A percentile compares a stretch with the other conserved stretches of the same genome.
Conservation (phyloP, 2,797 vertebrate species). For the Esox lucius region DNA sequence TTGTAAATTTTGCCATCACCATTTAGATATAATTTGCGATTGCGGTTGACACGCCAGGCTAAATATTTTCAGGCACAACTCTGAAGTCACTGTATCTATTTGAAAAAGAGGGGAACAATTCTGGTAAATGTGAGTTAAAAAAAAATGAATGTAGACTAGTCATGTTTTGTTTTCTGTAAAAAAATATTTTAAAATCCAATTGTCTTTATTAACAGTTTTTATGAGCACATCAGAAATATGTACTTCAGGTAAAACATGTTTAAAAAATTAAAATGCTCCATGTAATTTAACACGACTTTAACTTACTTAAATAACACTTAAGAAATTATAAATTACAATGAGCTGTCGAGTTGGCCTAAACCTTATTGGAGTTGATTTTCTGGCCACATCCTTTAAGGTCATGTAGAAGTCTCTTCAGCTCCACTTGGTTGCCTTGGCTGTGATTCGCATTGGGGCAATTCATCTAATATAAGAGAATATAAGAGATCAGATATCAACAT, state of each 20-base stretch:
- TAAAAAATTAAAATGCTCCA: background rate
- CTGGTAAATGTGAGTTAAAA: background rate
- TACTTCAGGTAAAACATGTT: background rate
- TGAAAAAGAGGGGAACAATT: no score
- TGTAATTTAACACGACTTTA: background rate
- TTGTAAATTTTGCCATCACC: background rate
- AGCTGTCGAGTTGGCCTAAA: background rate
- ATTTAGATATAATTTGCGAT: background rate
- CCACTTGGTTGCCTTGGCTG: background rate
- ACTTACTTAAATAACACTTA: background rate
- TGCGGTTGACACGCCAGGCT: background rate
- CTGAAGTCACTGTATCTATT: no score
- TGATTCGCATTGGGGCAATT: conserved; percentile 1
- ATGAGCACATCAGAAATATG: background rate
- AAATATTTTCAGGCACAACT: no score
- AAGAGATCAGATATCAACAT: background rate
- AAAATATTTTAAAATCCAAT: background rate
- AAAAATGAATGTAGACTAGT: background rate
- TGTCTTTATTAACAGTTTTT: background rate
- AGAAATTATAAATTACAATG: background rate
- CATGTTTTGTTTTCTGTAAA: background rate
- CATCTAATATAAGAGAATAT: conserved; percentile 12
- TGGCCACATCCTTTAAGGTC: fast-evolving
- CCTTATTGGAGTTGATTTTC: fast-evolving
- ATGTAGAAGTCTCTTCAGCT: fast-evolving